Evolutionary conservation across 2,797 vertebrate species (phyloP), one percentile per base, ranked within the genome.

Genomic region (Danio aesculapii): DNA sequence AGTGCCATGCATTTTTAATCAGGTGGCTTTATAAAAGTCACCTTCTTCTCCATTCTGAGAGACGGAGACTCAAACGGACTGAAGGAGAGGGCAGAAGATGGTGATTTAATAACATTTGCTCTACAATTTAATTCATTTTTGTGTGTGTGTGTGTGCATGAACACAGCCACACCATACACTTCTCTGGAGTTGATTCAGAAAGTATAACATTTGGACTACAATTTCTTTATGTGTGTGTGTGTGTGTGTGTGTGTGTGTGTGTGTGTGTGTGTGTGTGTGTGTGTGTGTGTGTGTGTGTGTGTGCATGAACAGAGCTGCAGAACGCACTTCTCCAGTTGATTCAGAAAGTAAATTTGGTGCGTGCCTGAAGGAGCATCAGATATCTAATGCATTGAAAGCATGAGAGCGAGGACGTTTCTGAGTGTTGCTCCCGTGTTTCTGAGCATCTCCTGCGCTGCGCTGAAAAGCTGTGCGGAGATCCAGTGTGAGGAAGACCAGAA

Each of bases 1-100:
- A 79, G 78, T 88, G 86, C 83, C 89, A 95, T 96, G 88, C 88
- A 96, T 96, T 94, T 94, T 96, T 96, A 93, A 96, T 95, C 90
- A 93, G 92, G 85, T 83, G 88, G 89, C 84, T 86, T 89, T 82
- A 88, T 83, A 89, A 83, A 89, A 80, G 89, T 90, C 61, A 81
- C 77, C 84, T 86, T 70, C 49, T 59, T 70, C 46, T 59, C 83
- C 87, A 41, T 52, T 69, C 10, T 64, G 69, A 59, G 6, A 7
- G 52, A 19, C 30, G 75, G 55, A 43, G 53, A 43, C 30, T 43
- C 39, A 66, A 49, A 30, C 12, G 2, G 19, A 19, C 59, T n/a
- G n/a, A 16, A 6, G 17, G 21, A 79, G 58, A 46, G 21, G 46
- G 57, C 53, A 57, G 67, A 79, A 79, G 77, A 44, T 47, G 12